phyloP scores from a whole-genome alignment of 2,888 invertebrate genomes.

The Mechanitis mazaeus region DNA sequence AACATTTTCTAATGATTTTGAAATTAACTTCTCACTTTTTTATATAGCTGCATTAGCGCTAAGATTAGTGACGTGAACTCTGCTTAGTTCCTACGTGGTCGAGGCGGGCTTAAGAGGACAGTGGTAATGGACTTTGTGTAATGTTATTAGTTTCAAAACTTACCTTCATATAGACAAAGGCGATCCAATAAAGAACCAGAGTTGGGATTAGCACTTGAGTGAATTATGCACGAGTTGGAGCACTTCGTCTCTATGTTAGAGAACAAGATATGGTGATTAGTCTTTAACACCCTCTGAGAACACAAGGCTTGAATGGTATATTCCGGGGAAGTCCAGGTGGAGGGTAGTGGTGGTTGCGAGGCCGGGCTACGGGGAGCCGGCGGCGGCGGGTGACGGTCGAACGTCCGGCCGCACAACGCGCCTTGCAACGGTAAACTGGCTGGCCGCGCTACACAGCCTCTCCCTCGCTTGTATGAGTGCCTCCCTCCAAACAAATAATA shows the following conservation, averaged over 20 bases:
- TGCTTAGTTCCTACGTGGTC: conserved; percentile 13
- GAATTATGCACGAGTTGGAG: conserved; percentile 68
- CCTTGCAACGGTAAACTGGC: conserved; percentile 77
- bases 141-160: conserved; percentile 35
- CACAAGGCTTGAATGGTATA: conserved; percentile 45
- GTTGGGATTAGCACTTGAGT: conserved; percentile 70
- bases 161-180: conserved; percentile 56
- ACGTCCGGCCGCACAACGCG: conserved; percentile 75
- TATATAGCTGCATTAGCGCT: conserved; percentile 21
- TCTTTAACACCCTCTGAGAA: conserved; percentile 44
- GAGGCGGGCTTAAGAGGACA: conserved; percentile 19
- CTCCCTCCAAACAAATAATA: conserved; percentile 76
- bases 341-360: conserved; percentile 41
- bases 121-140: conserved; percentile 10
- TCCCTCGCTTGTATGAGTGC: conserved; percentile 71
- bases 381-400: conserved; percentile 66
- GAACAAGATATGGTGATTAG: conserved; percentile 45
- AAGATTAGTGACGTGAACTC: conserved; percentile 29
- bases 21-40: conserved; percentile 15
- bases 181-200: conserved; percentile 70
- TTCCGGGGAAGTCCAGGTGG: conserved; percentile 45
- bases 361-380: conserved; percentile 55
- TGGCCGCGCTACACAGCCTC: conserved; percentile 68
- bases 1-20: conserved; percentile 11
- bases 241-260: conserved; percentile 63